Conservation (phyloP, 2,797 vertebrate species). For the Catostomus latipinnis region DNA sequence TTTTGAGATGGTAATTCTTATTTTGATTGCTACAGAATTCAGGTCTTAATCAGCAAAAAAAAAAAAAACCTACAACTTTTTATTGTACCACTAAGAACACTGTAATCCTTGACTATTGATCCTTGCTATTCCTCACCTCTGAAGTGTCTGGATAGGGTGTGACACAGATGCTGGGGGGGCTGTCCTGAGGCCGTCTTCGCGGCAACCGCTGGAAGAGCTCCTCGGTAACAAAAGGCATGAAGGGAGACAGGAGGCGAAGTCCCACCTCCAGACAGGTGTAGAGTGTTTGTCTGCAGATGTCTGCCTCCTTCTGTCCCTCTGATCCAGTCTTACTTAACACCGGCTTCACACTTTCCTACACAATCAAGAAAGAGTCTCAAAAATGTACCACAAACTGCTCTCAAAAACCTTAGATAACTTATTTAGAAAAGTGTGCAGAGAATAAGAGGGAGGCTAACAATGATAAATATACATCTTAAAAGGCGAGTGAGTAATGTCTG, state of each 20-base stretch:
- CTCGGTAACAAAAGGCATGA: constrained; percentile 92
- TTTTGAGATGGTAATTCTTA: too few species aligned
- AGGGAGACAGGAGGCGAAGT: constrained; percentile 85
- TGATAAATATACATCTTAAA: too few species aligned
- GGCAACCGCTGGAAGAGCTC: constrained; percentile 91
- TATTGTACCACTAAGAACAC: not conserved
- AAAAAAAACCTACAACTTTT: not conserved
- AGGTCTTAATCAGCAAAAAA: too few species aligned
- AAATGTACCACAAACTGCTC: not conserved
- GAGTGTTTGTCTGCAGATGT: constrained; percentile 84
- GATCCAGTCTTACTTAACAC: constrained; percentile 73
- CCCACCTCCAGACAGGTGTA: constrained; percentile 88
- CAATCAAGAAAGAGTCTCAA: not conserved
- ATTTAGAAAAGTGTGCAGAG: not conserved
- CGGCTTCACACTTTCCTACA: constrained; percentile 83
- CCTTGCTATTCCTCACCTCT: constrained; percentile 72
- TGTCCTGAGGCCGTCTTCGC: constrained; percentile 69
- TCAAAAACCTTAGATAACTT: not conserved
- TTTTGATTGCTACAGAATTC: too few species aligned
- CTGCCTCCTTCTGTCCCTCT: constrained; percentile 67
- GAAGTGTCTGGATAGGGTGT: constrained; percentile 81
- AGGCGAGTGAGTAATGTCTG: too few species aligned
- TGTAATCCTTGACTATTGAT: not conserved
- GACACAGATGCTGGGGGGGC: constrained; percentile 82
- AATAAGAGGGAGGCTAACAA: too few species aligned